A percentile compares a stretch with the other conserved stretches of the same genome.
These are phyloP conservation scores for Pan troglodytes DNA, from an alignment of 2,113 vertebrate genomes.

Conservation along the genomic window NHGRI_mPanTro3-v2.1_pri NC_072401.2:54876501-54877000, in stretches of 20 bases:
- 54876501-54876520: background rate
- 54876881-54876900: background rate
- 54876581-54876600: constrained; percentile 2
- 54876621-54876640: constrained; percentile 8
- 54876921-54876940: background rate
- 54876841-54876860: background rate
- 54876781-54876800: background rate
- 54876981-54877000: background rate
- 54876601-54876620: background rate
- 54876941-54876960: background rate
- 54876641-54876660: background rate
- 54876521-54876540: background rate
- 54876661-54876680: constrained; percentile 20
- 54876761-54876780: background rate
- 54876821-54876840: background rate
- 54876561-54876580: background rate
- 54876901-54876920: background rate
- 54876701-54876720: background rate
- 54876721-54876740: background rate
- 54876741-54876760: background rate
- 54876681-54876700: constrained; percentile 7
- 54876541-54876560: background rate
- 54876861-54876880: background rate
- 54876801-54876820: background rate
- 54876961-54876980: background rate